Evolutionary conservation across 2,888 invertebrate genomes (phyloP), one percentile per base, ranked within the genome.

Genomic region (Scelioninae gen. 1): DNA sequence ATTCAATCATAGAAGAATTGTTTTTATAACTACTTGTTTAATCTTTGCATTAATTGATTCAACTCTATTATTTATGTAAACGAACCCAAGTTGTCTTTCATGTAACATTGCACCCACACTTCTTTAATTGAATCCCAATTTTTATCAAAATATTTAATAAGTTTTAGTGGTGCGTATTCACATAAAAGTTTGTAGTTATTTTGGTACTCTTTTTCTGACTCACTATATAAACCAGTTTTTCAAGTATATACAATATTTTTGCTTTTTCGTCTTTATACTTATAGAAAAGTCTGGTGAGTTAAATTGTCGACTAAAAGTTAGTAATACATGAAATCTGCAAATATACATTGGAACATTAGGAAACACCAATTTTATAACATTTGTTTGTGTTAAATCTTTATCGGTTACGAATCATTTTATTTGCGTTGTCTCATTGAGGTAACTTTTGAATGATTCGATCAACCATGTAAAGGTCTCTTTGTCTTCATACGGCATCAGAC

Each of bases 21-120:
- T 55, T 71, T 2, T 38, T n/a, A n/a, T 16, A n/a, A 86, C 62
- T 3, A 82, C 75, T 43, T 76, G 47, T 72, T 86, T 82, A 1
- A 85, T 53, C 51, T 82, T 85, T 0, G 4, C 23, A 51, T 53
- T 85, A 0, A 72, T 32, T 1, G 60, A 49, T 31, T 71, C 60
- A 5, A 86, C 15, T 23, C 83, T 56, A 34, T 85, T 85, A 62
- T 85, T 81, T 1, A n/a, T n/a, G 85, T 85, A 10, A 34, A 63
- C 10, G 82, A 81, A 10, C 82, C 83, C 8, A 82, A 63, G 45
- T 85, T 85, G 5, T 69, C 32, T 15, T 47, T 32, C 51, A 69
- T 74, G 9, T 9, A 69, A 55, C 69, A 58, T 2, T 7, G 0
- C 2, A 71, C 60, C 71, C 71, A 71, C 9, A 60, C 60, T 38